Evolutionary conservation across 2,797 vertebrate species (phyloP).

Genomic region (Cheirogaleus major): DNA sequence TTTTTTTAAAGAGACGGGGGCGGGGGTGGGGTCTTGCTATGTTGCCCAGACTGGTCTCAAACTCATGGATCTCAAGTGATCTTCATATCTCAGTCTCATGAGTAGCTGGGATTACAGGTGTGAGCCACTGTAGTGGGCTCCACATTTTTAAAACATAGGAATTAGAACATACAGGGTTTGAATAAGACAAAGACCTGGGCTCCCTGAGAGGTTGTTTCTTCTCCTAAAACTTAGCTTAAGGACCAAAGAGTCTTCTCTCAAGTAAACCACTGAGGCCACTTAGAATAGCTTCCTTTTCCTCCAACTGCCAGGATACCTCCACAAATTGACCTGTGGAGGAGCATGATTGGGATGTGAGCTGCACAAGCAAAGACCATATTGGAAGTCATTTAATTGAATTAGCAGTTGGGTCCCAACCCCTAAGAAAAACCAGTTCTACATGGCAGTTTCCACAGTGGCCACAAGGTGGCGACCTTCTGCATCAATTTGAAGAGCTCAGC

Average conservation of each 20-base stretch:
- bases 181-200: not conserved
- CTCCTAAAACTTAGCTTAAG: not conserved
- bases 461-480: conserved; percentile 77
- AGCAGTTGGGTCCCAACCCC: not conserved
- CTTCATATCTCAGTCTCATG: not conserved
- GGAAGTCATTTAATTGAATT: not conserved
- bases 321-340: not conserved
- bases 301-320: not conserved
- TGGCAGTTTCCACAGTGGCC: conserved; percentile 46
- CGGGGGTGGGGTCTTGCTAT: not conserved
- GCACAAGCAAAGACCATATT: not conserved
- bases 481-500: conserved; percentile 45
- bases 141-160: not conserved
- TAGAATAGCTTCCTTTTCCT: not conserved
- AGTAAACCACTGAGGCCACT: not conserved
- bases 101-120: not conserved
- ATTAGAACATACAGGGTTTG: not conserved
- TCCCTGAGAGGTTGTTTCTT: not conserved
- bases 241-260: not conserved
- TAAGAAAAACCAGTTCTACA: not conserved
- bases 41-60: not conserved
- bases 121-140: not conserved
- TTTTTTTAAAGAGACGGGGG: too few relatives aligned
- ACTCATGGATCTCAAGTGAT: not conserved
- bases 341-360: not conserved